phyloP scores from a whole-genome alignment of 1,140 invertebrate genomes.

The Musca vetustissima region DNA sequence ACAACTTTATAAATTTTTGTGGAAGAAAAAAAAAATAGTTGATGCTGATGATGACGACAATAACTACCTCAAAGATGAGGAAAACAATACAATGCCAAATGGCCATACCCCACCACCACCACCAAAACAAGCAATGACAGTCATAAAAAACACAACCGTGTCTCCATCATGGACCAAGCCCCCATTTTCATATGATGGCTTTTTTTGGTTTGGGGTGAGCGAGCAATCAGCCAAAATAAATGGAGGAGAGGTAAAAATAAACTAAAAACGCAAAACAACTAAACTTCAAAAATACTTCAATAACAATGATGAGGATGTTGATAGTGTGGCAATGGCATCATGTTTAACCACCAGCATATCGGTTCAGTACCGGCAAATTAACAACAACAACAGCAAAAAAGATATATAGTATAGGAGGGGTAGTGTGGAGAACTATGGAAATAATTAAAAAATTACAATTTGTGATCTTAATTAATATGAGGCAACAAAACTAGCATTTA shows the following conservation, averaged over 20 bases:
- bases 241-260: background rate
- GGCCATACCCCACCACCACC: no score
- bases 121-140: background rate
- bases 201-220: background rate
- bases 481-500: no score
- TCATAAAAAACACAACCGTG: conserved; percentile 5
- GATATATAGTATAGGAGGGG: no score
- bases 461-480: no score
- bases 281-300: conserved; percentile 22
- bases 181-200: conserved; percentile 18
- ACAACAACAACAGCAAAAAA: no score
- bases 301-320: conserved; percentile 22
- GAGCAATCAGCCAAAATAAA: conserved; percentile 3
- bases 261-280: background rate
- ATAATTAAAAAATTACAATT: no score
- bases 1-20: background rate
- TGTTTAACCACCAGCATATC: background rate
- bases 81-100: conserved; percentile 4
- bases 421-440: no score
- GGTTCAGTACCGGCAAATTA: background rate
- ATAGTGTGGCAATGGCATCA: conserved; percentile 22
- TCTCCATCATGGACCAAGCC: conserved; percentile 23
- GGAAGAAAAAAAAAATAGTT: no score
- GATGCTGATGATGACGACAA: conserved; percentile 3
- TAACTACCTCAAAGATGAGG: background rate